phyloP scores from a whole-genome alignment of 1,140 invertebrate species.

The Eriocheir sinensis region DNA sequence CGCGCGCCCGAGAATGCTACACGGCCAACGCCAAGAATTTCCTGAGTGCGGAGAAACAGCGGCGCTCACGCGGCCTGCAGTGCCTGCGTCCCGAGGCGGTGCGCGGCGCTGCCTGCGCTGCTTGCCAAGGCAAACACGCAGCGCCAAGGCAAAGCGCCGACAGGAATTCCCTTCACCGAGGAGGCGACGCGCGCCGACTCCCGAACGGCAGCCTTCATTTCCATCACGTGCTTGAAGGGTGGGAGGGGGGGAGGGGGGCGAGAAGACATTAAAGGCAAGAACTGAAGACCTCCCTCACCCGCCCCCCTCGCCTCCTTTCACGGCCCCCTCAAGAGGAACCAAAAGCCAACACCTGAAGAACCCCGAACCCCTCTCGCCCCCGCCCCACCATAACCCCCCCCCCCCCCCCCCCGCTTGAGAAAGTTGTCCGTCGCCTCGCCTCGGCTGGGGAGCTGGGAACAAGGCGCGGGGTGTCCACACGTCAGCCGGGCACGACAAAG shows the following conservation, averaged over 20 bases:
- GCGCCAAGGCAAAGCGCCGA: constrained; percentile 41
- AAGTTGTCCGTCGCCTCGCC: neutral
- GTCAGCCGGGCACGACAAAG: constrained; percentile 30
- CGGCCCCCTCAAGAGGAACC: too few relatives aligned
- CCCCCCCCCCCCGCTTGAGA: neutral
- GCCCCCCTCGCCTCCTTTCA: neutral
- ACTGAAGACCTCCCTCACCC: neutral
- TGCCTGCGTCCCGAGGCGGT: neutral
- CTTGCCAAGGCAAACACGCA: constrained; percentile 42
- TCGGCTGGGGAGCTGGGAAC: neutral
- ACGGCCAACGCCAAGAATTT: constrained; percentile 44
- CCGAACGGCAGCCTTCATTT: neutral
- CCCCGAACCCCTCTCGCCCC: too few relatives aligned
- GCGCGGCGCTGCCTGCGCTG: neutral
- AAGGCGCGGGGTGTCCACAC: neutral
- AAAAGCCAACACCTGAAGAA: too few relatives aligned
- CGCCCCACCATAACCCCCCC: too few relatives aligned
- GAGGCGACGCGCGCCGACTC: neutral
- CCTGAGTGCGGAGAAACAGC: constrained; percentile 35
- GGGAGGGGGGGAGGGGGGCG: too few relatives aligned
- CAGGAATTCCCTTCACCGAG: neutral
- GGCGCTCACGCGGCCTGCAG: neutral
- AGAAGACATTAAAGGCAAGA: neutral
- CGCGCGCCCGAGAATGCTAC: constrained; percentile 36
- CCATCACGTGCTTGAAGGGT: neutral